phyloP scores from a whole-genome alignment of 2,113 vertebrate genomes.

The Uria aalge region DNA sequence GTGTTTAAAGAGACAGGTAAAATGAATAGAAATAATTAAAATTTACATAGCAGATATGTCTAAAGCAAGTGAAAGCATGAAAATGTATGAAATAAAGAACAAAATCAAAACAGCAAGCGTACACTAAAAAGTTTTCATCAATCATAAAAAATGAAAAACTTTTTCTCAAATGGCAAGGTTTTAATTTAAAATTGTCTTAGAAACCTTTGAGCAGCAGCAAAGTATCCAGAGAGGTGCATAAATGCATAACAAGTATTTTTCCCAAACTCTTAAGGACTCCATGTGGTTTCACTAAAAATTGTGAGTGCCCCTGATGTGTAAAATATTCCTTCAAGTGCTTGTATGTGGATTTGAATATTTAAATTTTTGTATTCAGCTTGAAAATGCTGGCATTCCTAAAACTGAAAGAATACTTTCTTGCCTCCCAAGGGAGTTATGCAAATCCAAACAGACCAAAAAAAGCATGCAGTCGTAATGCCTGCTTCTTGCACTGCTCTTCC shows the following conservation, averaged over 20 bases:
- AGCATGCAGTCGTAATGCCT: background rate
- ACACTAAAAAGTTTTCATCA: background rate
- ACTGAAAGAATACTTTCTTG: background rate
- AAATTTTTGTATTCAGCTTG: background rate
- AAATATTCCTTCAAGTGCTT: background rate
- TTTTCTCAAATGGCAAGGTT: background rate
- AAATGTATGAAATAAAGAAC: background rate
- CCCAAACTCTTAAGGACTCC: background rate
- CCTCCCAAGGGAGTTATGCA: background rate
- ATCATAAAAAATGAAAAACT: background rate
- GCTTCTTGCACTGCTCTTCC: background rate
- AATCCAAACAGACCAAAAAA: background rate
- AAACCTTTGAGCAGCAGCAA: background rate
- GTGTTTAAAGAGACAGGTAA: constrained; percentile 18
- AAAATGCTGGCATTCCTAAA: background rate
- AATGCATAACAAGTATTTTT: background rate
- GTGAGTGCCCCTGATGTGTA: background rate
- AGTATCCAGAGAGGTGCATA: background rate
- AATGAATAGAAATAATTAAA: background rate
- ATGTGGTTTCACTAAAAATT: background rate
- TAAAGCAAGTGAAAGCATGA: constrained; percentile 5
- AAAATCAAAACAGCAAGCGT: background rate
- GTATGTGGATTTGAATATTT: background rate
- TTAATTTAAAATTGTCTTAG: background rate
- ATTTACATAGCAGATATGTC: background rate